These are phyloP conservation scores for Mya arenaria DNA, from an alignment of 1,140 invertebrate species.

Conservation along the genomic window DNA sequence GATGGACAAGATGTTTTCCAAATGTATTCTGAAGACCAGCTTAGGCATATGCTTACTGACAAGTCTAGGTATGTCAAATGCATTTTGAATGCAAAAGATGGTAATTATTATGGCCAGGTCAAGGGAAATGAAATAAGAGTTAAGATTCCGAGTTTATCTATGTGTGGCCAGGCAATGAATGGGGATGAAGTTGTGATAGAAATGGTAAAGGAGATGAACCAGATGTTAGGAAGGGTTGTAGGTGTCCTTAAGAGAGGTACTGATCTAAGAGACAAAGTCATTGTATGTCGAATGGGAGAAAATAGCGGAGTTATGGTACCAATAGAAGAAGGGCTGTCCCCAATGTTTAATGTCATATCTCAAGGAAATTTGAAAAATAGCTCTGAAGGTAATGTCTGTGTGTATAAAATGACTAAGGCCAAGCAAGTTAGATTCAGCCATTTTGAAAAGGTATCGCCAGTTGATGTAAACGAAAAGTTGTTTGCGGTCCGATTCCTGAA, in stretches of 20 bases:
- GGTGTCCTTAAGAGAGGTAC: slow-evolving; percentile 71
- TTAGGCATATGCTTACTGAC: slow-evolving; percentile 44
- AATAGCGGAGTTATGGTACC: slow-evolving; percentile 74
- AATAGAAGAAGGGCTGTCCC: slow-evolving; percentile 69
- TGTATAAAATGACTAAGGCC: slow-evolving; percentile 70
- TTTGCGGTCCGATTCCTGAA: slow-evolving; percentile 77
- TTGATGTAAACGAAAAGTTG: slow-evolving; percentile 60
- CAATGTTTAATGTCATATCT: slow-evolving; percentile 68
- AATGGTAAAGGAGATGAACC: slow-evolving; percentile 48
- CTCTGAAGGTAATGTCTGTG: slow-evolving; percentile 66
- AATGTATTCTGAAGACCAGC: slow-evolving; percentile 42
- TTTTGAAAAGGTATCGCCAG: slow-evolving; percentile 65
- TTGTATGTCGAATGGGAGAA: slow-evolving; percentile 72
- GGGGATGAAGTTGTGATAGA: slow-evolving; percentile 75
- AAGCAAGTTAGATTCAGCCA: slow-evolving; percentile 65
- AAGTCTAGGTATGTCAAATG: slow-evolving; percentile 23
- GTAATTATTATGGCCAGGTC: slow-evolving; percentile 55
- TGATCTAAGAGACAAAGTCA: slow-evolving; percentile 65
- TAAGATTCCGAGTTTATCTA: slow-evolving; percentile 62
- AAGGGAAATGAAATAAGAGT: slow-evolving; percentile 53
- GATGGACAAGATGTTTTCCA: slow-evolving; percentile 52
- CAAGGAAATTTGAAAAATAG: slow-evolving; percentile 49
- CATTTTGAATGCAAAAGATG: background rate
- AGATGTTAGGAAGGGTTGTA: slow-evolving; percentile 68
- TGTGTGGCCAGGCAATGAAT: slow-evolving; percentile 72